phyloP scores from a whole-genome alignment of 2,113 vertebrate genomes.

The Tachysurus vachellii region DNA sequence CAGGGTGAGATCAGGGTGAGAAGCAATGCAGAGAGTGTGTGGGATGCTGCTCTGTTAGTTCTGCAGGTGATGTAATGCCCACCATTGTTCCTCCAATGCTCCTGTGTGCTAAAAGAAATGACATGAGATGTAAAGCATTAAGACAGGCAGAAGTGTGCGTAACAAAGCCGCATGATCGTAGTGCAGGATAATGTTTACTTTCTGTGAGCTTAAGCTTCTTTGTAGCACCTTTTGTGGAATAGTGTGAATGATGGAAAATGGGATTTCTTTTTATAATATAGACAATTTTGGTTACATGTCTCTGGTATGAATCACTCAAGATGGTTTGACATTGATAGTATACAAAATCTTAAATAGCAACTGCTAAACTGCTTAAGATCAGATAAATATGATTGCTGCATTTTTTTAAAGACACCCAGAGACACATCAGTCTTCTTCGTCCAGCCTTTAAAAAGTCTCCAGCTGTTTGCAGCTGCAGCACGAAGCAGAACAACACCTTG shows the following conservation, averaged over 20 bases:
- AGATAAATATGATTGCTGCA: constrained; percentile 34
- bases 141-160: constrained; percentile 33
- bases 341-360: constrained; percentile 28
- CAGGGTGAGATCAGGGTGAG: constrained; percentile 55
- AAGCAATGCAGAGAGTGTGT: constrained; percentile 65
- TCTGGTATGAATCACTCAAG: not conserved
- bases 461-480: constrained; percentile 76
- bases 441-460: constrained; percentile 61
- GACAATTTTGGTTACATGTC: not conserved
- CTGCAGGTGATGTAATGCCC: constrained; percentile 57
- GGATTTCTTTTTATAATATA: not conserved
- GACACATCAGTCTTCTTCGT: constrained; percentile 23
- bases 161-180: constrained; percentile 27
- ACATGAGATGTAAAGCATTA: constrained; percentile 50
- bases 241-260: not conserved
- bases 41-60: constrained; percentile 57
- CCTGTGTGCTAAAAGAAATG: constrained; percentile 39
- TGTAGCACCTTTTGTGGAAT: not conserved
- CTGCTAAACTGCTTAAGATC: constrained; percentile 37
- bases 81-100: constrained; percentile 50
- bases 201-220: not conserved
- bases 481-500: constrained; percentile 65
- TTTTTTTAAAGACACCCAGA: constrained; percentile 37
- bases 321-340: not conserved
- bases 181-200: constrained; percentile 17